Conservation (phyloP, 2,113 vertebrate species). For the Hydropotes inermis region DNA sequence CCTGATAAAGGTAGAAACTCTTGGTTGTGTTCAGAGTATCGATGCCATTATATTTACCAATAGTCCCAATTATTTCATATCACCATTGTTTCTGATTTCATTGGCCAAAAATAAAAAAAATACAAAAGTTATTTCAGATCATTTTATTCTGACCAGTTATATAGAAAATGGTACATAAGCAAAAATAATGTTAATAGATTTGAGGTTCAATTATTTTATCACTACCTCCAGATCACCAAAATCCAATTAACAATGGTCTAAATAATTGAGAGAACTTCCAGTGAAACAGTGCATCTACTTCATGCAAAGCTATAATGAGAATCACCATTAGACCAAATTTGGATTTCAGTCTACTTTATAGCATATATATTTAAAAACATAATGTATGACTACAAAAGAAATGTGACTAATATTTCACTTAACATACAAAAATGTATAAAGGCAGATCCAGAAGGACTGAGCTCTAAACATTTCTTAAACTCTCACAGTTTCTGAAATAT, state of each 20-base stretch:
- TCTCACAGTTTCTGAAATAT: neutral
- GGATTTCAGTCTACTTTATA: neutral
- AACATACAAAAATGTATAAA: neutral
- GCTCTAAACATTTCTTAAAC: neutral
- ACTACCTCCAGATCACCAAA: neutral
- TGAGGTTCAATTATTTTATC: conserved; percentile 2
- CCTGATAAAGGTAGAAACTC: neutral
- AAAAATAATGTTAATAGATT: neutral
- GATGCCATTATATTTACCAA: neutral
- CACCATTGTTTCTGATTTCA: neutral
- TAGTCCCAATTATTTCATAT: neutral
- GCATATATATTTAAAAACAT: neutral
- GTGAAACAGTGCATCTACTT: neutral
- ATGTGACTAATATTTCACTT: neutral
- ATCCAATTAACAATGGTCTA: neutral
- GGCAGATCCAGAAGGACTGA: neutral
- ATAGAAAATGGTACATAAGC: neutral
- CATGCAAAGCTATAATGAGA: neutral
- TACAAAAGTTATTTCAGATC: neutral
- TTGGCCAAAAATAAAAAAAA: neutral
- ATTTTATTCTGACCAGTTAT: neutral
- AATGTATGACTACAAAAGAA: neutral
- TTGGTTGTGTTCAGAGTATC: neutral
- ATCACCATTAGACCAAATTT: neutral
- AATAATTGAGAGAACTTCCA: neutral